Evolutionary conservation across 2,113 vertebrate species (phyloP), one percentile per base, ranked within the genome.

Genomic region (Zosterops japonicus): DNA sequence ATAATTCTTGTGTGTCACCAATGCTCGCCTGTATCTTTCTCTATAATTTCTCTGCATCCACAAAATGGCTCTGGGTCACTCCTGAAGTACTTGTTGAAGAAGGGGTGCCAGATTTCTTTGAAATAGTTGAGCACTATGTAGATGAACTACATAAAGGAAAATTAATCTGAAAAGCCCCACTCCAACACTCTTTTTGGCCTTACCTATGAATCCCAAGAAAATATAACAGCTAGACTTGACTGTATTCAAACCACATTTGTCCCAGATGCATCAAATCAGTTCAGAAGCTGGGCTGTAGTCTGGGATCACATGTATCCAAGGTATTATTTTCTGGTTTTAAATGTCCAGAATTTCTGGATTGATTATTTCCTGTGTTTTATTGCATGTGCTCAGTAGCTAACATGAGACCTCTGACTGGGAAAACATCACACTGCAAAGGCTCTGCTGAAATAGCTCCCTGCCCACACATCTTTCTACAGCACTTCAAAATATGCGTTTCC

Each of bases 391-490:
- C 4, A 1, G 56, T 49, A 90, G 79, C 88, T 94, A 39, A 75
- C 19, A 56, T 46, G 31, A 95, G 77, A 89, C 57, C 70, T 69
- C 83, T 89, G 81, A 75, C 87, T 79, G 61, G 31, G 49, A 90
- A 84, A 95, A 65, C 8, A 82, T 84, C 77, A 49, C 23, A 33
- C 44, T 79, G 87, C 70, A 87, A 71, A 84, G 36, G 41, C 70
- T 93, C 65, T 89, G 56, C 65, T 94, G 70, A 96, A 94, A 91
- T 82, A 94, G 74, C 70, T 97, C 91, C 87, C 93, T 94, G 65
- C 87, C 89, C 87, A 89, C 93, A 87, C 81, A 96, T 95, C 91
- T 89, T 87, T 84, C 87, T 93, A 65, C 53, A 93, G 49, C 53
- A 89, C 61, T 82, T 94, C 24, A 82, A 92, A 95, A 94, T 82